Base-by-base conservation (phyloP, 2,797 vertebrate species). In the Pristis pectinata region DNA sequence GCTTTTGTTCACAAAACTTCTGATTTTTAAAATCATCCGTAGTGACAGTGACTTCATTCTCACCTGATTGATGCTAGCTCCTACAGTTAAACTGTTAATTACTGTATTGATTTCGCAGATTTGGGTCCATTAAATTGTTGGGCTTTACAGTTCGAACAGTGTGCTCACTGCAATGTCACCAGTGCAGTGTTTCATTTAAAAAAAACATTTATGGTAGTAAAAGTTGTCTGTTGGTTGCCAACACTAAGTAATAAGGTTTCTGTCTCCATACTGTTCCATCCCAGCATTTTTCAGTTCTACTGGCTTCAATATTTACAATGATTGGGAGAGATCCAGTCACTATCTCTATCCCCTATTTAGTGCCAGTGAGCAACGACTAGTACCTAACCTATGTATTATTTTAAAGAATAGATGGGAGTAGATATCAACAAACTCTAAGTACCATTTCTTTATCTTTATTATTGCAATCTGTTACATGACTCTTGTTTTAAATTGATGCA, bases 61-160 rank as follows among this genome's bases (percentile, higher is more conserved):
- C 44, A 59, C 34, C 15, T 59, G 34, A 89, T 19, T 89, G 34
- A 30, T 59, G 24, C 59, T 61, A n/a, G 30, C 85, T 27, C 17
- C 30, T 15, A 56, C 82, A 59, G 44, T 59, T 87, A 34, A 87
- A 87, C 87, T 30, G 53, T 89, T 89, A 61, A 89, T 89, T 85
- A 61, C 30, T 61, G 15, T 13, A 87, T 87, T 56, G 34, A 87
- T 87, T 53, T 87, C 49, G 27, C 59, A 87, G 34, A 1, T 87
- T 59, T 49, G 13, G 27, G 13, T 87, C 53, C 53, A 49, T 87
- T 87, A 87, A 87, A 56, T 34, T 34, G 11, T 56, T 34, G 49
- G 22, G 34, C 13, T 61, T n/a, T 6, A 19, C 56, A 89, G 56
- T 34, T 17, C 11, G 0, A 13, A 19, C n/a, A 59, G 30, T 15